Percentiles rank a stretch among this genome's conserved stretches.
phyloP scores from a whole-genome alignment of 2,113 vertebrate genomes.

The Passer domesticus region DNA sequence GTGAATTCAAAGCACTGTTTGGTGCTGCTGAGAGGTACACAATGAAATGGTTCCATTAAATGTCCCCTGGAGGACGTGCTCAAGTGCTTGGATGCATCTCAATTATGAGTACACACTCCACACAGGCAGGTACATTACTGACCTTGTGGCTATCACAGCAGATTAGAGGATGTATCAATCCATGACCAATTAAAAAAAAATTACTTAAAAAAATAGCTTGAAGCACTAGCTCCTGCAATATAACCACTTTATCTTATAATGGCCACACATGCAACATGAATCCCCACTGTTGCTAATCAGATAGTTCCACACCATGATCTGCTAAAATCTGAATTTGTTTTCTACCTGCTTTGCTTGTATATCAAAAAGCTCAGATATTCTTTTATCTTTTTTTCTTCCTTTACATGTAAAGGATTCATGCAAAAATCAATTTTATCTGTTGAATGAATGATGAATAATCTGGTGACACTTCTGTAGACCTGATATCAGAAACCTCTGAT shows the following conservation, averaged over 20 bases:
- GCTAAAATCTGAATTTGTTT: slow-evolving; percentile 1
- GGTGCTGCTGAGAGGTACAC: not conserved
- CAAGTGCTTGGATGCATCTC: not conserved
- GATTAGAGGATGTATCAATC: not conserved
- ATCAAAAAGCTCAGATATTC: not conserved
- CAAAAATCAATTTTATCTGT: slow-evolving; percentile 12
- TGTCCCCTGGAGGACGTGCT: not conserved
- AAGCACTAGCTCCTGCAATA: not conserved
- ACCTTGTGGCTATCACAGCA: not conserved
- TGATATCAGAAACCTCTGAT: not conserved
- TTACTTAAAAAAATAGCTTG: not conserved
- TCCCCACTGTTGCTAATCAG: not conserved
- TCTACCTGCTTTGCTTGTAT: not conserved
- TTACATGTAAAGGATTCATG: slow-evolving; percentile 3
- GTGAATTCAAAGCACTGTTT: not conserved
- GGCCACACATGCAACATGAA: not conserved
- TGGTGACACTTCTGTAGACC: not conserved
- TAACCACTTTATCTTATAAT: not conserved
- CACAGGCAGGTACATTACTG: not conserved
- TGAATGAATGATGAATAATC: not conserved
- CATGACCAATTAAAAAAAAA: not conserved
- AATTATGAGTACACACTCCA: not conserved
- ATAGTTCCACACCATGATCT: not conserved
- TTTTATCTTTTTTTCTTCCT: not conserved
- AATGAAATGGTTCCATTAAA: not conserved